These are phyloP conservation scores for Pholis gunnellus DNA, from an alignment of 2,113 vertebrate genomes.

Conservation along the genomic window DNA sequence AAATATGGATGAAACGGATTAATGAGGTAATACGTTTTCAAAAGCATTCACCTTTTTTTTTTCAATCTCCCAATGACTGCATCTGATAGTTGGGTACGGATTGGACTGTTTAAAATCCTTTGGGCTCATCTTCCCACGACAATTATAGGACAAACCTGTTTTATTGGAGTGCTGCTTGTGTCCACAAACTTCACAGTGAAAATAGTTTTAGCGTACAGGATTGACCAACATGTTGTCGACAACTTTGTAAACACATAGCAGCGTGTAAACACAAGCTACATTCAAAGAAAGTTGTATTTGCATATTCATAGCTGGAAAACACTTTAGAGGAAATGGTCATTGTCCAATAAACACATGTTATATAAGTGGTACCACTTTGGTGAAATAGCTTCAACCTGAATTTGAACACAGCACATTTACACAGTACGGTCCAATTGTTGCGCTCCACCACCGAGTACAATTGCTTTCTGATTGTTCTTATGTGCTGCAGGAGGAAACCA, in stretches of 20 bases:
- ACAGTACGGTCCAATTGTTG: slow-evolving; percentile 35
- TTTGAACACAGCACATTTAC: slow-evolving; percentile 41
- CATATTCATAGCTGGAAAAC: slow-evolving; percentile 23
- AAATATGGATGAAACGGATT: neutral
- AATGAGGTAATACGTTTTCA: neutral
- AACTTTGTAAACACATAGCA: neutral
- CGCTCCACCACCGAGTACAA: slow-evolving; percentile 34
- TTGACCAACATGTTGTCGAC: neutral
- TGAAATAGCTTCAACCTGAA: slow-evolving; percentile 37
- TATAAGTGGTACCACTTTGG: slow-evolving; percentile 7
- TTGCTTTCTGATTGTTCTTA: slow-evolving; percentile 59
- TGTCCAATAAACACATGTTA: slow-evolving; percentile 10
- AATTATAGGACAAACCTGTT: neutral
- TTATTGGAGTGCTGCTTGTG: neutral
- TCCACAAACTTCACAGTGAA: neutral
- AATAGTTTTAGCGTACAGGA: neutral
- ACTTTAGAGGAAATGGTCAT: slow-evolving; percentile 8
- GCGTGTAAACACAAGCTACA: neutral
- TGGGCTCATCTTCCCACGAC: neutral
- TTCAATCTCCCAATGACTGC: neutral
- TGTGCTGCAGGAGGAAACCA: slow-evolving; percentile 33
- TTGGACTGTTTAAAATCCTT: neutral
- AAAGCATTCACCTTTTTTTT: neutral
- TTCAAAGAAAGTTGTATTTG: neutral
- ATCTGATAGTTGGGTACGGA: neutral